These are phyloP conservation scores for Arion vulgaris DNA, from an alignment of 1,140 invertebrate genomes.

Conservation along the genomic window DNA sequence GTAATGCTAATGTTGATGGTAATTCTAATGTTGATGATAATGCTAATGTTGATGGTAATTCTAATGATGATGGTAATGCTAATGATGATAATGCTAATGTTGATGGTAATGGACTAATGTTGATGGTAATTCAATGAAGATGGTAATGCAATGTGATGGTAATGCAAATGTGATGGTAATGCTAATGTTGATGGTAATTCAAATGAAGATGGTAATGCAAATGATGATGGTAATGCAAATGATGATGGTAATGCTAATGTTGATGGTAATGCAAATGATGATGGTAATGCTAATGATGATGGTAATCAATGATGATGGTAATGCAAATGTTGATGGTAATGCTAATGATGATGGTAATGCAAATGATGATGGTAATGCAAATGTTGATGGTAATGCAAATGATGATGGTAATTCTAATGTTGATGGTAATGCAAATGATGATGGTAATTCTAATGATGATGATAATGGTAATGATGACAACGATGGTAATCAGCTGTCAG, in stretches of 20 bases:
- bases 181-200: neutral
- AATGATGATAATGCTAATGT: neutral
- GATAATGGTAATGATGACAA: too few relatives aligned
- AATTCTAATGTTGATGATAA: too few relatives aligned
- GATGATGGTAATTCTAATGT: conserved; percentile 4
- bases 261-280: neutral
- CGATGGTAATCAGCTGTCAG: too few relatives aligned
- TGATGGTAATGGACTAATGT: neutral
- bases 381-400: conserved; percentile 7
- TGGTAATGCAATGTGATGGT: neutral
- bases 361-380: neutral
- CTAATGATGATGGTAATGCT: too few relatives aligned
- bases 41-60: too few relatives aligned
- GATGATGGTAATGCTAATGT: neutral
- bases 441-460: neutral
- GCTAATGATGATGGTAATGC: neutral
- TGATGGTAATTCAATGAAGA: neutral
- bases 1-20: too few relatives aligned
- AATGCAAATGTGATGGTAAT: neutral
- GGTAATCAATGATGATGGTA: neutral
- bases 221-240: neutral
- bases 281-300: neutral
- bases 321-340: neutral
- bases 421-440: conserved; percentile 20
- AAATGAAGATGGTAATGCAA: neutral